These are phyloP conservation scores for Stenotaenia linearis DNA, from an alignment of 2,888 invertebrate species.

Conservation along the genomic window DNA sequence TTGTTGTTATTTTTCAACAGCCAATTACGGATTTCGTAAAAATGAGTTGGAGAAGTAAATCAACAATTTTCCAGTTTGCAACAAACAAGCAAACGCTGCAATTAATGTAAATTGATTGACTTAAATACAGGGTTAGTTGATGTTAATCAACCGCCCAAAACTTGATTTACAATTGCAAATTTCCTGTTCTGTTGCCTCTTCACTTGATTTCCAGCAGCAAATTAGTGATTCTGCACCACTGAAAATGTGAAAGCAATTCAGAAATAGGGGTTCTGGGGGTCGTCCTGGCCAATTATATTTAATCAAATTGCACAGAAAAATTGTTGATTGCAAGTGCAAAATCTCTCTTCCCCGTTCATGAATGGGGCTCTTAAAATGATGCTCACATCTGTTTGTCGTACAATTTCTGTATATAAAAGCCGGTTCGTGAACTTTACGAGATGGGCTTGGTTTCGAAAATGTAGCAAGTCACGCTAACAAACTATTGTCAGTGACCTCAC, in stretches of 20 bases:
- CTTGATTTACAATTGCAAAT: slow-evolving; percentile 3
- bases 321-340: background rate
- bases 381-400: slow-evolving; percentile 9
- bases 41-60: too few relatives aligned
- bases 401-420: background rate
- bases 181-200: background rate
- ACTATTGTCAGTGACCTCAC: background rate
- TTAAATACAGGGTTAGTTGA: background rate
- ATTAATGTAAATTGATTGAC: background rate
- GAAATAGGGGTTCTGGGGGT: background rate
- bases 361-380: background rate
- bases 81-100: background rate
- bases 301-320: slow-evolving; percentile 1
- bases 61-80: too few relatives aligned
- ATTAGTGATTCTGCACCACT: background rate
- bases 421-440: background rate
- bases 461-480: background rate
- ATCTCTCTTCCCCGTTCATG: background rate
- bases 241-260: background rate
- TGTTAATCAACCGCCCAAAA: background rate
- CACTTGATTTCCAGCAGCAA: too few relatives aligned
- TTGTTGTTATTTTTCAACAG: too few relatives aligned
- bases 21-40: too few relatives aligned
- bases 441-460: background rate
- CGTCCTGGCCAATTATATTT: background rate